phyloP scores from a whole-genome alignment of 2,797 vertebrate species.

The Tiaroga cobitis region DNA sequence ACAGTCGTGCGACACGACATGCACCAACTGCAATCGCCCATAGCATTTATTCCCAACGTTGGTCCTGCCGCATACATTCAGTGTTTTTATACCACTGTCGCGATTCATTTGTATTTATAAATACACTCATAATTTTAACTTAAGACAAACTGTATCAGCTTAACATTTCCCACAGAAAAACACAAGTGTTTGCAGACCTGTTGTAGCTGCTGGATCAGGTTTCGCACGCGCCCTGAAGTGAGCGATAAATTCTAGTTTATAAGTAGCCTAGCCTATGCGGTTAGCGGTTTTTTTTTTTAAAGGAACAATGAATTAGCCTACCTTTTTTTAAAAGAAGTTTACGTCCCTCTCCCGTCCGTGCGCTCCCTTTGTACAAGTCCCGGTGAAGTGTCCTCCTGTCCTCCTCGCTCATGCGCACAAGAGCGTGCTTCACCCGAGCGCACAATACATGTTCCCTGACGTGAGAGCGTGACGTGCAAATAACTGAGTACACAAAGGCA shows the following conservation, averaged over 20 bases:
- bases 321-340: constrained; percentile 6
- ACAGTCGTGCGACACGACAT: background rate
- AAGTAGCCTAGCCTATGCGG: background rate
- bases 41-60: background rate
- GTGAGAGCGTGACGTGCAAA: constrained; percentile 53
- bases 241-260: constrained; percentile 6
- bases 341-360: background rate
- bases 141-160: background rate
- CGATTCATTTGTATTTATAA: background rate
- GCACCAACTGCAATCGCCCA: background rate
- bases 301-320: constrained; percentile 13
- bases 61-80: background rate
- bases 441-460: constrained; percentile 44
- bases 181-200: constrained; percentile 38
- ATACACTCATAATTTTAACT: background rate
- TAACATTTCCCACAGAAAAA: background rate
- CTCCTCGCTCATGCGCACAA: constrained; percentile 60
- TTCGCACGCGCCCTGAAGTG: constrained; percentile 25
- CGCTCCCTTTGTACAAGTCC: constrained; percentile 36
- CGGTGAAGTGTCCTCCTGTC: constrained; percentile 27
- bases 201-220: constrained; percentile 27
- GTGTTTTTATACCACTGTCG: background rate
- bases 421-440: constrained; percentile 3
- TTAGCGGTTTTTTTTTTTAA: background rate
- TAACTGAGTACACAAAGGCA: constrained; percentile 50